Evolutionary conservation across 53 echinoderm and acorn worm genomes (phyloP).

Genomic region (Stichopus horrens): DNA sequence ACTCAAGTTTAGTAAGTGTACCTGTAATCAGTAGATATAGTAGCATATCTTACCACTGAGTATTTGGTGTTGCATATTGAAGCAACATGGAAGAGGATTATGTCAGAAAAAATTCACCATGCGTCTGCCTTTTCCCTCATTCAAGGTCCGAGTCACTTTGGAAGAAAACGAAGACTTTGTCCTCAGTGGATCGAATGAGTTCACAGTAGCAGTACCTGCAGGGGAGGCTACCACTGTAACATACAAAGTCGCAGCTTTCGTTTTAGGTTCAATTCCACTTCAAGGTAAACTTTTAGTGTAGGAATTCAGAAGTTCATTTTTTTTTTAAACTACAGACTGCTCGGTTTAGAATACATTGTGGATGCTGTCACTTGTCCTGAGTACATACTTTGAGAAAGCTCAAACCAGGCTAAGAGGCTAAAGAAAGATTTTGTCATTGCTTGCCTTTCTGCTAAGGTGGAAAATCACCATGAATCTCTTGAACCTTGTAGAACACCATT

Average conservation of each 20-base stretch:
- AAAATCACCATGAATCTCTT: no score
- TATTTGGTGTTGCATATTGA: not conserved
- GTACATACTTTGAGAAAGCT: no score
- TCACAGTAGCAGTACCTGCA: slow-evolving; percentile 30
- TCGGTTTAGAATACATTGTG: no score
- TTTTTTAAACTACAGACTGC: no score
- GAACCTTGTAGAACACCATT: no score
- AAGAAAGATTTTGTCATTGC: no score
- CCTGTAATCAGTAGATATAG: not conserved
- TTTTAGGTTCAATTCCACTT: slow-evolving; percentile 17
- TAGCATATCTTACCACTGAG: not conserved
- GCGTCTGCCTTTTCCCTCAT: not conserved
- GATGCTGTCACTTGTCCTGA: no score
- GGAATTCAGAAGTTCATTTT: no score
- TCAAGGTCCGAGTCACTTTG: slow-evolving; percentile 74
- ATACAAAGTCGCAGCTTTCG: not conserved
- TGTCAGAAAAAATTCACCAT: not conserved
- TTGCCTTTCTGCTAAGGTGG: no score
- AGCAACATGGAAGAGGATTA: not conserved
- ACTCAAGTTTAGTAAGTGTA: no score
- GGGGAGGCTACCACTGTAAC: slow-evolving; percentile 33
- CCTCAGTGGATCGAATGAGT: slow-evolving; percentile 21
- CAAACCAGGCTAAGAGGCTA: no score
- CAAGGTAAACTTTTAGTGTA: not conserved
- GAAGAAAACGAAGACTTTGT: slow-evolving; percentile 55